phyloP scores from a whole-genome alignment of 2,797 vertebrate genomes.

The Saxicola maurus region DNA sequence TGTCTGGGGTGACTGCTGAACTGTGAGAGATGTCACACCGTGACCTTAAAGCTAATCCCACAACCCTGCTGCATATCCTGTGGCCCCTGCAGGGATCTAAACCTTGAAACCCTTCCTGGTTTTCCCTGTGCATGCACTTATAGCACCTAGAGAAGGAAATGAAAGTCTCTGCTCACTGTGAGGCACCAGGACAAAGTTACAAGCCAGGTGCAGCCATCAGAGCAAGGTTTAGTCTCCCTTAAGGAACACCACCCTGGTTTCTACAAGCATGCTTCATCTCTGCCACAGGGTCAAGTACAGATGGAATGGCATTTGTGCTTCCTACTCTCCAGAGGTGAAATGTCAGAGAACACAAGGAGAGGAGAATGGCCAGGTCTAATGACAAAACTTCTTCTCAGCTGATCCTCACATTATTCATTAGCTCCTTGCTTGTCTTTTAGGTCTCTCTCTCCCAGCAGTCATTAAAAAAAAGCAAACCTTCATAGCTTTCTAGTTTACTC shows the following conservation, averaged over 20 bases:
- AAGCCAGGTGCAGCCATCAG: not conserved
- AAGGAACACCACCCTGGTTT: not conserved
- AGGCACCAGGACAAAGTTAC: not conserved
- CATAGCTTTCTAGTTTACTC: not conserved
- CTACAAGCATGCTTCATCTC: not conserved
- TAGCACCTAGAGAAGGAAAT: not conserved
- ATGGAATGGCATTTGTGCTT: not conserved
- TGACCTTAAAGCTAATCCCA: conserved; percentile 4
- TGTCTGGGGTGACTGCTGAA: not conserved
- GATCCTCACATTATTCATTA: not conserved
- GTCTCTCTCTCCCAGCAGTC: not conserved
- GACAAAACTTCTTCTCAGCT: not conserved
- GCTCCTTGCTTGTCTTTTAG: not conserved
- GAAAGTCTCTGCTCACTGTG: not conserved
- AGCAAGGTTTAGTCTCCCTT: not conserved
- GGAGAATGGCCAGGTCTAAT: not conserved
- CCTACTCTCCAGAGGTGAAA: not conserved
- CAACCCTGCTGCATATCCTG: conserved; percentile 2
- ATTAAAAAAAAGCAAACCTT: not conserved
- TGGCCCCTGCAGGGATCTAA: not conserved
- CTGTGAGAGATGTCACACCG: not conserved
- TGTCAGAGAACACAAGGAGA: not conserved
- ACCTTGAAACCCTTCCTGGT: not conserved
- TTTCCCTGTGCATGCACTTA: not conserved
- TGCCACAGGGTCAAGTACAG: not conserved